phyloP scores from a whole-genome alignment of 2,888 invertebrate species.

The Petrolisthes cinctipes region DNA sequence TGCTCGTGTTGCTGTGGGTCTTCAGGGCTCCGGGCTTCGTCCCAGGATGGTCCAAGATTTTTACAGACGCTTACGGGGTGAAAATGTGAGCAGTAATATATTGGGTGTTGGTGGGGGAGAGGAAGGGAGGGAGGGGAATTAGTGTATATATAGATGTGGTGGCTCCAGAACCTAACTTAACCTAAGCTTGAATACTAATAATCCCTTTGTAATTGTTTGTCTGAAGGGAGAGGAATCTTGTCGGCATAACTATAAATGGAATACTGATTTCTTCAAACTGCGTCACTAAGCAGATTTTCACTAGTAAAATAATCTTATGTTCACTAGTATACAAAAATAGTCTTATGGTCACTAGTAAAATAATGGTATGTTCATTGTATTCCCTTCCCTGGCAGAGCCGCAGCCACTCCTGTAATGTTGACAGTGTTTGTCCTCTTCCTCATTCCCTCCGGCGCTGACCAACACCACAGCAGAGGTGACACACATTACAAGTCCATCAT shows the following conservation, averaged over 20 bases:
- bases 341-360: not conserved
- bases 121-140: no score
- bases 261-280: no score
- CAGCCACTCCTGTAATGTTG: slow-evolving; percentile 78
- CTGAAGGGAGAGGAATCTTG: no score
- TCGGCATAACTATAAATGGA: no score
- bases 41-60: slow-evolving; percentile 78
- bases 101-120: not conserved
- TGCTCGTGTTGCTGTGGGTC: slow-evolving; percentile 88
- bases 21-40: slow-evolving; percentile 90
- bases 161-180: no score
- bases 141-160: not conserved
- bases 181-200: no score
- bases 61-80: slow-evolving; percentile 29
- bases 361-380: slow-evolving; percentile 41
- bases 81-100: slow-evolving; percentile 13
- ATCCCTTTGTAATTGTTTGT: no score
- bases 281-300: no score
- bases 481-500: no score
- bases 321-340: no score
- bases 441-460: slow-evolving; percentile 76
- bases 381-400: slow-evolving; percentile 60
- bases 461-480: no score
- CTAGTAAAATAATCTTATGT: no score
- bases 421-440: slow-evolving; percentile 86